phyloP scores from a whole-genome alignment of 2,888 invertebrate genomes.

The Liposcelis brunnea region DNA sequence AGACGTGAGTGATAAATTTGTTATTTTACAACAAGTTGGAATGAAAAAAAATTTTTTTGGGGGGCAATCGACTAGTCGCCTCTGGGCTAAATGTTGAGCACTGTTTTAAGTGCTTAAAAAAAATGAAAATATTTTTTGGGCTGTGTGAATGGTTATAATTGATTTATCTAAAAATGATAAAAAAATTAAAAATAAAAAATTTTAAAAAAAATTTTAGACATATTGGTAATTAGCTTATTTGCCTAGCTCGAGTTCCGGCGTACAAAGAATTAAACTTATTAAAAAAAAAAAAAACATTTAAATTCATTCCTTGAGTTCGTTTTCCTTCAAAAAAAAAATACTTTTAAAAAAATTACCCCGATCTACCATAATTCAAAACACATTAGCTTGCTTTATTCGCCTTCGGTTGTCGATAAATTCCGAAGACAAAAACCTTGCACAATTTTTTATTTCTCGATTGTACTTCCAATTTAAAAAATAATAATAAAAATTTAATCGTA shows the following conservation, averaged over 20 bases:
- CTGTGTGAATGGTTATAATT: conserved; percentile 33
- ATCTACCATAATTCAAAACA: not conserved
- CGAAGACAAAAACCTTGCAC: too few species aligned
- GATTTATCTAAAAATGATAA: conserved; percentile 1
- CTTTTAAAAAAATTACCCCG: not conserved
- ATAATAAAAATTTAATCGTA: too few species aligned
- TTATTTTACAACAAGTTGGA: conserved; percentile 3
- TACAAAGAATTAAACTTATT: not conserved
- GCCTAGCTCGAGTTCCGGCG: conserved; percentile 8
- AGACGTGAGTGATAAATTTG: not conserved
- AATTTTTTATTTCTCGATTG: too few species aligned
- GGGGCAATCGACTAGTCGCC: not conserved
- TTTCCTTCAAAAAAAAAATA: not conserved
- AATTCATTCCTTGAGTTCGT: conserved; percentile 7
- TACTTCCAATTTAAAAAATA: too few species aligned
- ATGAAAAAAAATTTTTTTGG: conserved; percentile 2
- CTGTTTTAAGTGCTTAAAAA: conserved; percentile 45
- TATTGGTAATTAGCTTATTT: conserved; percentile 8
- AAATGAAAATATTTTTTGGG: conserved; percentile 33
- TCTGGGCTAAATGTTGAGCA: conserved; percentile 31
- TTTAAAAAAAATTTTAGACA: conserved; percentile 5
- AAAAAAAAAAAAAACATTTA: not conserved
- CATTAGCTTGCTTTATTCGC: too few species aligned
- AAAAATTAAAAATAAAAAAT: too few species aligned
- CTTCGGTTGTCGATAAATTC: too few species aligned